Evolutionary conservation across 1,140 invertebrate species (phyloP).

Genomic region (Rhagoletis pomonella): DNA sequence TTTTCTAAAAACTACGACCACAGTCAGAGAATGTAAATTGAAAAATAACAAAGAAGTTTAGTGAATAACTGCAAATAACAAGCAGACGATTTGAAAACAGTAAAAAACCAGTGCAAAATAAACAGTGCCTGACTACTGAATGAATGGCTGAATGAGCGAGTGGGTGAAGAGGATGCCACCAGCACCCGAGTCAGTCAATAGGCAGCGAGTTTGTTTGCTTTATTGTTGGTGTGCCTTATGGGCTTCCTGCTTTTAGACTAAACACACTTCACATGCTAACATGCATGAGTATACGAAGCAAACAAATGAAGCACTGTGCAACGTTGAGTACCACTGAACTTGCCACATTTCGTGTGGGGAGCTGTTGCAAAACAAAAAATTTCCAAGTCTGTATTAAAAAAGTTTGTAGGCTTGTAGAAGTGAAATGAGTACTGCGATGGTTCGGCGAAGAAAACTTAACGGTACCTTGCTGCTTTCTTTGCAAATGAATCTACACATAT

Average conservation of each 20-base stretch:
- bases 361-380: neutral
- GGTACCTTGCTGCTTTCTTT: neutral
- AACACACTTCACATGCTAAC: constrained; percentile 14
- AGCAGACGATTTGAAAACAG: constrained; percentile 27
- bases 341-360: neutral
- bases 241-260: constrained; percentile 35
- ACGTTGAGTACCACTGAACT: constrained; percentile 5
- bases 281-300: neutral
- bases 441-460: neutral
- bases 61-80: constrained; percentile 52
- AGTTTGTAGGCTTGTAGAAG: neutral
- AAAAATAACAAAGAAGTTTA: constrained; percentile 49
- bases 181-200: neutral
- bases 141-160: neutral
- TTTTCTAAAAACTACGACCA: constrained; percentile 35
- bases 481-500: neutral
- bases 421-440: neutral
- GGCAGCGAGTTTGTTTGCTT: neutral
- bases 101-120: constrained; percentile 34
- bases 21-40: constrained; percentile 15
- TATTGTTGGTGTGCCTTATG: constrained; percentile 20
- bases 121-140: constrained; percentile 11
- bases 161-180: neutral
- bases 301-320: constrained; percentile 16
- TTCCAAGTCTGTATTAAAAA: neutral